Conservation (phyloP, 2,888 invertebrate genomes). For the Harpagoxenus sublaevis region DNA sequence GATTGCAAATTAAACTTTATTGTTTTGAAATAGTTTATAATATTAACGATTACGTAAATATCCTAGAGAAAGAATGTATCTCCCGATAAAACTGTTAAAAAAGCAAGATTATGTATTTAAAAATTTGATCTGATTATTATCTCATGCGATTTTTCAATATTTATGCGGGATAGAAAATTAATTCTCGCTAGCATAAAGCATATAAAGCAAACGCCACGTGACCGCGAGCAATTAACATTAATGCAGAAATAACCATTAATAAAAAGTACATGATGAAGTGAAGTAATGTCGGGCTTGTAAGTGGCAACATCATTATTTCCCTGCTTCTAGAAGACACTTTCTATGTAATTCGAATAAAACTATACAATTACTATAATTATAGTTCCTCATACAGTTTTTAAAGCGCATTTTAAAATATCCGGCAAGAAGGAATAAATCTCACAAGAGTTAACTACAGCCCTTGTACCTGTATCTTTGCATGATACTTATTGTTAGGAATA, state of each 20-base stretch:
- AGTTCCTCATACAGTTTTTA: neutral
- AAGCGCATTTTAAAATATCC: neutral
- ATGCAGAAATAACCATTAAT: conserved; percentile 39
- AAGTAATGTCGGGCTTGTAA: conserved; percentile 29
- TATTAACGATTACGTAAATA: neutral
- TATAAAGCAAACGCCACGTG: conserved; percentile 7
- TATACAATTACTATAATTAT: conserved; percentile 15
- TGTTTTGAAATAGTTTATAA: neutral
- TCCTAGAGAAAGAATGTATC: neutral
- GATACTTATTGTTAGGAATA: neutral
- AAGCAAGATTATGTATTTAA: conserved; percentile 6
- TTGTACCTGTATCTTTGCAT: neutral
- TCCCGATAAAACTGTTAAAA: neutral
- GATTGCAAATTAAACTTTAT: neutral
- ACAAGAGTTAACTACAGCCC: neutral
- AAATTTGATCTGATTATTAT: conserved; percentile 14
- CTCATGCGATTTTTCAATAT: conserved; percentile 15
- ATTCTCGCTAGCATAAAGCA: neutral
- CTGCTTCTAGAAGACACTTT: neutral
- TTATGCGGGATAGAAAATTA: conserved; percentile 39
- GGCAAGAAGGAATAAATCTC: neutral
- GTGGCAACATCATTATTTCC: conserved; percentile 20
- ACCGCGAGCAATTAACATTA: conserved; percentile 39
- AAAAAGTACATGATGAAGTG: conserved; percentile 25
- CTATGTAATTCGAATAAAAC: conserved; percentile 10